phyloP scores from a whole-genome alignment of 2,797 vertebrate genomes.

The Hoplostethus atlanticus region DNA sequence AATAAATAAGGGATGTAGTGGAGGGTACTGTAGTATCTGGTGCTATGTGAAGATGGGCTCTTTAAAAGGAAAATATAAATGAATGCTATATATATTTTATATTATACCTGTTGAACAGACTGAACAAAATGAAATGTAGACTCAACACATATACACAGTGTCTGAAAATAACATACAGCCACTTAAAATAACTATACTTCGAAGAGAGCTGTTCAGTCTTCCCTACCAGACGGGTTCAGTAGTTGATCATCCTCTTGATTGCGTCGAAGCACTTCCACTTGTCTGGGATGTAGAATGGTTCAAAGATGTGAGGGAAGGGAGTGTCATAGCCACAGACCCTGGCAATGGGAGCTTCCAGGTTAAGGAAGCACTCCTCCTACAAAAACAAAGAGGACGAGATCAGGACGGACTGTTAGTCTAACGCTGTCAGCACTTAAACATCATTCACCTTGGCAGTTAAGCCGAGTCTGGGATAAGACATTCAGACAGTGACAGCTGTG shows the following conservation, averaged over 20 bases:
- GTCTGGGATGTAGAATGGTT: slow-evolving; percentile 99
- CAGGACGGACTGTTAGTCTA: background rate
- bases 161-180: slow-evolving; percentile 22
- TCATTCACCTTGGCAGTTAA: slow-evolving; percentile 21
- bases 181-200: background rate
- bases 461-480: slow-evolving; percentile 8
- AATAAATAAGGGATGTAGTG: no score
- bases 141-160: background rate
- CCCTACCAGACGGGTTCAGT: slow-evolving; percentile 82
- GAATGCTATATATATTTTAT: slow-evolving; percentile 2
- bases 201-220: background rate
- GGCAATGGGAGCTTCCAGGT: slow-evolving; percentile 95
- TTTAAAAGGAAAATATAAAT: background rate
- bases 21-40: no score
- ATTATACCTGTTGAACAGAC: slow-evolving; percentile 1
- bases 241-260: slow-evolving; percentile 96
- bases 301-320: slow-evolving; percentile 97
- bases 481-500: slow-evolving; percentile 22
- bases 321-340: slow-evolving; percentile 98
- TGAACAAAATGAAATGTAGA: slow-evolving; percentile 16
- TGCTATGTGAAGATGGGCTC: no score
- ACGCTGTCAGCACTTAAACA: slow-evolving; percentile 9
- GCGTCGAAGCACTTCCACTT: slow-evolving; percentile 99
- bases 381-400: slow-evolving; percentile 6
- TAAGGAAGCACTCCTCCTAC: slow-evolving; percentile 98